A percentile compares a stretch with the other conserved stretches of the same genome.
These are phyloP conservation scores for Petrocephalus schoutedeni DNA, from an alignment of 2,797 vertebrate species.

Conservation along the genomic window DNA sequence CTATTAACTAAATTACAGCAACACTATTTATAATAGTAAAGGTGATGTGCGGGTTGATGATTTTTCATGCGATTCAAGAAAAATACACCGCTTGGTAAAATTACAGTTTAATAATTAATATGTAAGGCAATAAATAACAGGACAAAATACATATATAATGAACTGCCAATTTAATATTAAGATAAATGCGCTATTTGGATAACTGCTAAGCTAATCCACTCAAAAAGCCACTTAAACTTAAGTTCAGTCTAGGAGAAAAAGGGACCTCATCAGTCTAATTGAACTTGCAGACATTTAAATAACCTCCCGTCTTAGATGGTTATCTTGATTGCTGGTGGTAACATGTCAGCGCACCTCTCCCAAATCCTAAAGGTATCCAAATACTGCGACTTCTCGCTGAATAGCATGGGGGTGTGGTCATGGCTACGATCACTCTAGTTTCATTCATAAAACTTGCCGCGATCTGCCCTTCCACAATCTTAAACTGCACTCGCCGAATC, in stretches of 20 bases:
- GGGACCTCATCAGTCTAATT: neutral
- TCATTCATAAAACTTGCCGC: conserved; percentile 16
- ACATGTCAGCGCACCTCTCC: neutral
- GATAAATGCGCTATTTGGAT: neutral
- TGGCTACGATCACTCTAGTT: neutral
- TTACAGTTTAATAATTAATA: neutral
- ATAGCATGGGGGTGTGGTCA: conserved; percentile 12
- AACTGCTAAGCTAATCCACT: neutral
- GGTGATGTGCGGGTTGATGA: neutral
- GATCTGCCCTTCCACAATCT: conserved; percentile 1
- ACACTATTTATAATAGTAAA: neutral
- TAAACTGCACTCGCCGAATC: neutral
- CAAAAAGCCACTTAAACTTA: neutral
- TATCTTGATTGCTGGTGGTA: neutral
- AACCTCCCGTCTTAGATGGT: neutral
- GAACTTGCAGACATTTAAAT: conserved; percentile 10
- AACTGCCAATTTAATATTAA: neutral
- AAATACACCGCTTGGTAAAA: neutral
- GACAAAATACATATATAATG: neutral
- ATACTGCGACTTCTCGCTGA: neutral
- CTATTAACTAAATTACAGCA: neutral
- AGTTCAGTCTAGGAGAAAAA: neutral
- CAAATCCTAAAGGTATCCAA: neutral
- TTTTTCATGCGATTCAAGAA: neutral
- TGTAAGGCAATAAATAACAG: neutral